These are phyloP conservation scores for Leuctra nigra DNA, from an alignment of 2,888 invertebrate species.

Conservation along the genomic window DNA sequence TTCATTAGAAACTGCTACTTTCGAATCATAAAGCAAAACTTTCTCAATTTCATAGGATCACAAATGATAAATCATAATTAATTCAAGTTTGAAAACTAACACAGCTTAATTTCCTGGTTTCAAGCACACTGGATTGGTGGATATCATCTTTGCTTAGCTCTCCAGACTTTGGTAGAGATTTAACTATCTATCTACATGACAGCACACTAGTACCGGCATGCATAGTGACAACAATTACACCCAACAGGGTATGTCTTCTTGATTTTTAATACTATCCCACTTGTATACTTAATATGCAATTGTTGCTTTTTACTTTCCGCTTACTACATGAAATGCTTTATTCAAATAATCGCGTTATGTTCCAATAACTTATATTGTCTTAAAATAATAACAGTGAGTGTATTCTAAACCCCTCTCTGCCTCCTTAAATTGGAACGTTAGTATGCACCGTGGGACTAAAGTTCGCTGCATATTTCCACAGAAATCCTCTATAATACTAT, in stretches of 20 bases:
- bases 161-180: not conserved
- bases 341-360: no score
- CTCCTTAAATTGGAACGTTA: constrained; percentile 1
- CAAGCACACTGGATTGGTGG: not conserved
- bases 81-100: constrained; percentile 5
- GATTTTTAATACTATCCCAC: no score
- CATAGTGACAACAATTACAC: no score
- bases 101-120: constrained; percentile 1
- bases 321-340: no score
- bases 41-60: not conserved
- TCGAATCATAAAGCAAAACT: constrained; percentile 3
- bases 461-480: no score
- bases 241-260: no score
- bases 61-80: constrained; percentile 13
- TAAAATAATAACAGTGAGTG: not conserved
- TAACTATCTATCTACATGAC: no score
- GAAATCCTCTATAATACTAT: not conserved
- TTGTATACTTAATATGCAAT: no score
- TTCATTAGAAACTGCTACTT: constrained; percentile 15
- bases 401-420: not conserved
- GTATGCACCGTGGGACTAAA: not conserved
- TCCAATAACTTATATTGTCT: no score
- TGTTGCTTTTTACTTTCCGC: no score
- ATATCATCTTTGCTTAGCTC: not conserved
- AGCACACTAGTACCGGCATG: no score